Evolutionary conservation across 1,140 invertebrate species (phyloP), one percentile per base, ranked within the genome.

Genomic region (Sinella curviseta): DNA sequence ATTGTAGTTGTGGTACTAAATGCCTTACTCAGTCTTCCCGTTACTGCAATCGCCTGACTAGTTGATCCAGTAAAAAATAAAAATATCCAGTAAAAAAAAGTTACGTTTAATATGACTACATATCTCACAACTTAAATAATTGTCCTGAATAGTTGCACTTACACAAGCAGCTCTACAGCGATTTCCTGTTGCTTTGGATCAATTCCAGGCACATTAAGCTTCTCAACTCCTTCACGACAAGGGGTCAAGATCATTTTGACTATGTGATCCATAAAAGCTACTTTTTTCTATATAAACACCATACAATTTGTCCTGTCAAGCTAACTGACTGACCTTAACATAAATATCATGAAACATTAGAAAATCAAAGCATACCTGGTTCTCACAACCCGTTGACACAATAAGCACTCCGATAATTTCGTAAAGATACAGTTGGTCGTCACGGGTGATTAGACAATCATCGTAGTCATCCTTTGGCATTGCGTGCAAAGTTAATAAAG

Each of bases 351-450:
- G n/a, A n/a, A n/a, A n/a, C n/a, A n/a, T n/a, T n/a, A n/a, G n/a
- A n/a, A n/a, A 14, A 30, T 67, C 60, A 67, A 14, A 36, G 67
- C 83, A 82, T 83, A 89, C 88, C 85, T 88, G 85, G 34, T 86
- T 83, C 30, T 86, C 83, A 73, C 87, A 86, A 76, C 86, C 85
- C 76, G 87, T 87, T 35, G 87, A 86, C 2, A 91, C 87, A 74
- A 91, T 89, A 12, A 91, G 84, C 75, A 88, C 86, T 8, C 89
- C 88, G 35, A 89, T 88, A 48, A 90, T 89, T 86, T 91, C 90
- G 82, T 89, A 91, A 24, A 91, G 83, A 83, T 89, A 90, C 3
- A 90, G 83, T 81, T 91, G 90, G 82, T 91, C 90, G 81, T 90
- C 89, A 33, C 85, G 84, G 0, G 87, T 87, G 20, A 90, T 81